Conservation (phyloP, 2,797 vertebrate species). For the Tarsius wallacei region DNA sequence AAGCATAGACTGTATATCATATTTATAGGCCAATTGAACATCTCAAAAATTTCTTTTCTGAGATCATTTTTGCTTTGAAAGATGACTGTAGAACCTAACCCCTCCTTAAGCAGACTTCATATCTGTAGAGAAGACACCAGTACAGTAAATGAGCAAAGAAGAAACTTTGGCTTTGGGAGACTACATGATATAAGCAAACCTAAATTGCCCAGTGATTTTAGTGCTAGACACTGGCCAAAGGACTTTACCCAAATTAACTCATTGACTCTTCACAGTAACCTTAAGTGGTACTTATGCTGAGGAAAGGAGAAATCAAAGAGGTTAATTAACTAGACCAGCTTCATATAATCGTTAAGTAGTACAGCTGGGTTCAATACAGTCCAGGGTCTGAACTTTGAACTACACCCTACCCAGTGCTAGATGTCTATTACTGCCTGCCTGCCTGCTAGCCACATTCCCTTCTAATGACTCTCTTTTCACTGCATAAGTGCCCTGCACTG, state of each 20-base stretch:
- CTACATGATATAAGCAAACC: not conserved
- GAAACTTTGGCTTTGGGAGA: not conserved
- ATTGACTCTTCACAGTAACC: constrained; percentile 43
- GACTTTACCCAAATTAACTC: constrained; percentile 57
- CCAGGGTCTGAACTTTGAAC: not conserved
- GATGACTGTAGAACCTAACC: not conserved
- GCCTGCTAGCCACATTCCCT: not conserved
- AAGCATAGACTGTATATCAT: not conserved
- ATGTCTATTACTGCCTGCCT: not conserved
- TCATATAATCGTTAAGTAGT: not conserved
- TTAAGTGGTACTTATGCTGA: constrained; percentile 34
- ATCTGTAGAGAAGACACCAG: not conserved
- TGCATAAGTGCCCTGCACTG: rapidly evolving
- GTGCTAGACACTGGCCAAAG: not conserved
- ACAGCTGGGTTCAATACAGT: not conserved
- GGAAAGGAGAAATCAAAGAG: constrained; percentile 59
- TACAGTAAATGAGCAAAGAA: not conserved
- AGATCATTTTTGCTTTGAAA: constrained; percentile 34
- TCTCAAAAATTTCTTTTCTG: not conserved
- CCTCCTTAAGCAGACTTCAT: not conserved
- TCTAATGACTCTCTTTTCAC: too few relatives aligned
- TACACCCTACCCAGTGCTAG: rapidly evolving
- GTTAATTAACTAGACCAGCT: constrained; percentile 42
- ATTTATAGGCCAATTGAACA: not conserved
- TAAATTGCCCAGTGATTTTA: not conserved